Base-by-base conservation (phyloP, 1,140 invertebrate genomes). In the Fopius arisanus region DNA sequence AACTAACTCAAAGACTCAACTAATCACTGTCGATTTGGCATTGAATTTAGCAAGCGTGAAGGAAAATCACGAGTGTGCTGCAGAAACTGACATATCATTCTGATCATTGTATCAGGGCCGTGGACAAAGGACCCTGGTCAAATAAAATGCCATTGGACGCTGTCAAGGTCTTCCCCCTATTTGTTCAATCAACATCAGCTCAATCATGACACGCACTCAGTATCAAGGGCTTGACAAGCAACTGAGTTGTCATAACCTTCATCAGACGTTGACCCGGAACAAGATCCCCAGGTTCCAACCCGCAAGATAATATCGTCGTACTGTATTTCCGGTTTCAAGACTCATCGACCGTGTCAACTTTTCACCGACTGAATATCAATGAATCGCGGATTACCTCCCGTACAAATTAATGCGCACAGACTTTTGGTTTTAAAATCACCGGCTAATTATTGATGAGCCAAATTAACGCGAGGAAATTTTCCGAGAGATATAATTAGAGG, bases 401-500 rank as follows among this genome's bases (percentile, higher is more conserved):
- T 23, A 23, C 19, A 40, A 31, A 40, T 37, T 40, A 37, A 19
- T 40, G 0, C 29, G 21, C 63, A n/a, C n/a, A n/a, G n/a, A n/a
- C n/a, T n/a, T n/a, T n/a, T n/a, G n/a, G n/a, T n/a, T n/a, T n/a
- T n/a, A n/a, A n/a, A n/a, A n/a, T 33, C 31, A 33, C 7, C 33
- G 3, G 9, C 12, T 37, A 37, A n/a, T 37, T 7, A 37, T 37
- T 10, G 33, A 37, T 10, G 3, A 37, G 9, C 7, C 33, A 10
- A 37, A 37, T 48, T 48, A 48, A 48, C 16, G 2, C 43, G 16
- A 19, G 43, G 7, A n/a, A 48, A 48, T 48, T 37, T 37, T 48
- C n/a, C 43, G 37, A 33, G 51, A 21, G 51, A 72, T 21, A 72
- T 72, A 72, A 72, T 72, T 70, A 37, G 10, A 33, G 65, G n/a